Evolutionary conservation across 2,113 vertebrate genomes (phyloP).

Genomic region (Turdus rufiventris): DNA sequence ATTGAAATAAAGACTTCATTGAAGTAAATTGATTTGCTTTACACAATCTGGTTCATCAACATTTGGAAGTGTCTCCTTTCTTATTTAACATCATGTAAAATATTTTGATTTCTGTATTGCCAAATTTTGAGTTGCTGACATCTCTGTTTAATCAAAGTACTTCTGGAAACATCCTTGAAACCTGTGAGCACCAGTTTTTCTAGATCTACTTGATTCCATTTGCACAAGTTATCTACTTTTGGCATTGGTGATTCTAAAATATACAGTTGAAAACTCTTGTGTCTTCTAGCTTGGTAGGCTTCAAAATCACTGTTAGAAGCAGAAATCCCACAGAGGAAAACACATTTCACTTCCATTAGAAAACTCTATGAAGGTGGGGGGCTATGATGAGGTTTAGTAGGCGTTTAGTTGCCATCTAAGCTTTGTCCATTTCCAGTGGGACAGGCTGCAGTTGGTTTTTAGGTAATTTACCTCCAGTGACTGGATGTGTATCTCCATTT

Average conservation of each 20-base stretch:
- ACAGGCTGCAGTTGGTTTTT: neutral
- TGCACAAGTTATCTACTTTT: neutral
- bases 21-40: neutral
- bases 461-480: neutral
- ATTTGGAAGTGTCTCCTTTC: neutral
- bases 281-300: neutral
- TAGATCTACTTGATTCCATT: neutral
- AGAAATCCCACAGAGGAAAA: neutral
- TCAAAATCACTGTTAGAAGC: neutral
- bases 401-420: neutral
- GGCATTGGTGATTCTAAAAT: neutral
- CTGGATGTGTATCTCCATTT: neutral
- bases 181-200: neutral
- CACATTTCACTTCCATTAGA: neutral
- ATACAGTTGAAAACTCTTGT: neutral
- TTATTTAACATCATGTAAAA: neutral
- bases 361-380: neutral
- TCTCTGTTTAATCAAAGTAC: neutral
- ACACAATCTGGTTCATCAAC: neutral
- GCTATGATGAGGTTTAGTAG: neutral
- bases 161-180: neutral
- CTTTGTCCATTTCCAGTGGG: neutral
- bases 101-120: neutral
- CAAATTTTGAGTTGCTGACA: neutral
- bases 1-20: neutral